A percentile compares a stretch with the other conserved stretches of the same genome.
Conservation (phyloP, 1,140 invertebrate species). For the Acromyrmex heyeri region DNA sequence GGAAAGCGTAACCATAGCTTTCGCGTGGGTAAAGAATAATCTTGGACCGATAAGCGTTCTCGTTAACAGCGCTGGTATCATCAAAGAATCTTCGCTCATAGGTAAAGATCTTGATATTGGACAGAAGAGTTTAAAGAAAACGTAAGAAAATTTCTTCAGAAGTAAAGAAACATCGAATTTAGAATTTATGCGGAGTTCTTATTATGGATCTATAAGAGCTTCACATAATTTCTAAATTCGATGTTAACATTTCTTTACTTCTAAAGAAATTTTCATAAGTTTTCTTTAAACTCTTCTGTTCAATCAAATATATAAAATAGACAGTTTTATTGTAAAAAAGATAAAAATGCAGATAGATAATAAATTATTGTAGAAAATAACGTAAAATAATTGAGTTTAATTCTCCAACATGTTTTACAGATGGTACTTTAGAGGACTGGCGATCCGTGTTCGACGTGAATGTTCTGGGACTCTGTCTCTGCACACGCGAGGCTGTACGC, state of each 20-base stretch:
- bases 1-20: slow-evolving; percentile 88
- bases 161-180: no score
- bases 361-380: no score
- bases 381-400: slow-evolving; percentile 1
- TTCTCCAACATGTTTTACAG: slow-evolving; percentile 58
- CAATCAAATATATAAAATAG: background rate
- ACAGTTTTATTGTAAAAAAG: slow-evolving; percentile 10
- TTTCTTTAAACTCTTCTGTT: background rate
- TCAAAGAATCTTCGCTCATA: slow-evolving; percentile 76
- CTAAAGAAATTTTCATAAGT: background rate
- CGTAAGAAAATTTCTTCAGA: background rate
- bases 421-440: slow-evolving; percentile 81
- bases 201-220: background rate
- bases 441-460: slow-evolving; percentile 86
- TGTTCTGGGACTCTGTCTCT: slow-evolving; percentile 87
- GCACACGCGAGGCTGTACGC: slow-evolving; percentile 86
- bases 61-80: slow-evolving; percentile 90
- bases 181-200: background rate
- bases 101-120: slow-evolving; percentile 60
- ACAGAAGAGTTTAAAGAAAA: background rate
- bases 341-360: background rate
- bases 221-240: background rate
- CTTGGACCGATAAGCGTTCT: slow-evolving; percentile 89
- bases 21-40: slow-evolving; percentile 87
- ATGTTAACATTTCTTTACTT: background rate